Evolutionary conservation across 2,797 vertebrate species (phyloP).

Genomic region (Pseudocheirus occidentalis): DNA sequence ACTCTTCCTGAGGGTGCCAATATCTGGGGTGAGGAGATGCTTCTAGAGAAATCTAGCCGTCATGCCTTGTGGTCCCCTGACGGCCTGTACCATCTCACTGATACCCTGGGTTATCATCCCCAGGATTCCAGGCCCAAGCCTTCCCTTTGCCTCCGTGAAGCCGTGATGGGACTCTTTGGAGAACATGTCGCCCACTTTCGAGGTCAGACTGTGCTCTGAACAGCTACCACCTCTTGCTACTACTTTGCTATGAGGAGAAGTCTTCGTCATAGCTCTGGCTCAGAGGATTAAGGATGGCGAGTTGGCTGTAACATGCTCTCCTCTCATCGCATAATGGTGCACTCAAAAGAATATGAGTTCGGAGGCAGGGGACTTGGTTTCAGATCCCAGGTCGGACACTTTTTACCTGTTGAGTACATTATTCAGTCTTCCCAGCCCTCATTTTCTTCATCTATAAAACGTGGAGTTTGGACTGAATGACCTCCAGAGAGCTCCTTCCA

Average conservation of each 20-base stretch:
- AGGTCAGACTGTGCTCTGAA: background rate
- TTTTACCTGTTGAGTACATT: background rate
- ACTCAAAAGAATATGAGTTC: background rate
- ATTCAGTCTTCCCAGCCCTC: background rate
- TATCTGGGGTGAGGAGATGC: background rate
- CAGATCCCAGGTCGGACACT: background rate
- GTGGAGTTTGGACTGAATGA: background rate
- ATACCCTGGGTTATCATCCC: background rate
- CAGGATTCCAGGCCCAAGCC: background rate
- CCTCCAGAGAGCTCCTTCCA: background rate
- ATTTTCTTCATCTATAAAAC: background rate
- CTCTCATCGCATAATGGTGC: background rate
- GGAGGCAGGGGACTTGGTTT: background rate
- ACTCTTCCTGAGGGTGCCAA: background rate
- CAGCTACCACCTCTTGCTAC: background rate
- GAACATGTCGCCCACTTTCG: background rate
- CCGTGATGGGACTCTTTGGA: background rate
- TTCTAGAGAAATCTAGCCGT: background rate
- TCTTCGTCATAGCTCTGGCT: background rate
- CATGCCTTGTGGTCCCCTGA: background rate
- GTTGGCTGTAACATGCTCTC: background rate
- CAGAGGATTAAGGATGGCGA: background rate
- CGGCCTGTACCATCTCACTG: background rate
- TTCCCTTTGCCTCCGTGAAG: background rate
- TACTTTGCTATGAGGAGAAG: background rate